phyloP scores from a whole-genome alignment of 2,797 vertebrate genomes.

The Sebastes diaconus region DNA sequence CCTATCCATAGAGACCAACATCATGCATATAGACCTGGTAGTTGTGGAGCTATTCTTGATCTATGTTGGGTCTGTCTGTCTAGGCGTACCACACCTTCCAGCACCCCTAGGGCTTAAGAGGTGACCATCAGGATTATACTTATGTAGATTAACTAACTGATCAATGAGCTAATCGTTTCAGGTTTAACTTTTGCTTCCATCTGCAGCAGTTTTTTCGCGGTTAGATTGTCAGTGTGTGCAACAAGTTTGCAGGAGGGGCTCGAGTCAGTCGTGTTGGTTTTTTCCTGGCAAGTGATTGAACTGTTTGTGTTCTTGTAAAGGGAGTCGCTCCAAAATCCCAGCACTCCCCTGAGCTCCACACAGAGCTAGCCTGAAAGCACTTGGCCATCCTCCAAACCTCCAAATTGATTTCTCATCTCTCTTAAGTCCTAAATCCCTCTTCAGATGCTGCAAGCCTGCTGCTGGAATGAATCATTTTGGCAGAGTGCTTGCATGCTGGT shows the following conservation, averaged over 20 bases:
- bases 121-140: background rate
- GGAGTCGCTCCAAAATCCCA: slow-evolving; percentile 46
- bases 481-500: slow-evolving; percentile 38
- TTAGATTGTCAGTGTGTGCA: slow-evolving; percentile 11
- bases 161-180: background rate
- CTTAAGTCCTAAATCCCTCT: slow-evolving; percentile 71
- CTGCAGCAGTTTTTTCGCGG: background rate
- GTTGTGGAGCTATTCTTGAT: too few species aligned
- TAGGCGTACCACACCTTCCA: too few species aligned
- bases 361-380: slow-evolving; percentile 43
- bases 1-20: too few species aligned
- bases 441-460: slow-evolving; percentile 57
- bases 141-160: background rate
- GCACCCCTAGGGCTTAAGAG: too few species aligned
- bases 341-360: slow-evolving; percentile 43
- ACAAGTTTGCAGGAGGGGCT: slow-evolving; percentile 3
- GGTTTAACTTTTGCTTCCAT: background rate
- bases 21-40: too few species aligned
- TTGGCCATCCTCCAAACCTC: slow-evolving; percentile 68
- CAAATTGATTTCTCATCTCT: slow-evolving; percentile 80
- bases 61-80: too few species aligned
- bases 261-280: slow-evolving; percentile 6
- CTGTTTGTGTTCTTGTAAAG: slow-evolving; percentile 44
- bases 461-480: slow-evolving; percentile 66
- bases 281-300: slow-evolving; percentile 58